Evolutionary conservation across 2,113 vertebrate species (phyloP).

Genomic region (Lagopus leucura): DNA sequence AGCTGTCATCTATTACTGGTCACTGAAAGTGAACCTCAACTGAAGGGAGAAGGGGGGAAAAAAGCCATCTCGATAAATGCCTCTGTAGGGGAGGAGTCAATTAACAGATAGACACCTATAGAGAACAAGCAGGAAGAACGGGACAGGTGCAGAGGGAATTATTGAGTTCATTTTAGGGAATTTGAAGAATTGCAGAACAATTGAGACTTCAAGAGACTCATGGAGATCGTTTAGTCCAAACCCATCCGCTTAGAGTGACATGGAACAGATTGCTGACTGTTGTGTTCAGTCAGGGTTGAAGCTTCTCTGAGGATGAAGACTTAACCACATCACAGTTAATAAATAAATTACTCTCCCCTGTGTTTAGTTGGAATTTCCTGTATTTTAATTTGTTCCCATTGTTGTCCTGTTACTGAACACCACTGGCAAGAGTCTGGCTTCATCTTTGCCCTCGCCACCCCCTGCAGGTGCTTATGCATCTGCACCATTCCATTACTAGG

Average conservation of each 20-base stretch:
- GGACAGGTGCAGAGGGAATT: background rate
- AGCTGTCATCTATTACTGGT: background rate
- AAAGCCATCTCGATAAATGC: background rate
- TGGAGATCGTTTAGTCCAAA: background rate
- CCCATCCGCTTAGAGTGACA: background rate
- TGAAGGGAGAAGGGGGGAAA: background rate
- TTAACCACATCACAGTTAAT: background rate
- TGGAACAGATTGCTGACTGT: accelerated
- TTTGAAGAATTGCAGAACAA: background rate
- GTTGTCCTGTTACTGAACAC: background rate
- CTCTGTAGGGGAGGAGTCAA: background rate
- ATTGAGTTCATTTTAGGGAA: background rate
- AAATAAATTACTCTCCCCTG: background rate
- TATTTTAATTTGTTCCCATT: background rate
- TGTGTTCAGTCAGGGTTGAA: background rate
- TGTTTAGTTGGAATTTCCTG: too few relatives aligned
- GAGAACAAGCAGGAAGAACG: background rate
- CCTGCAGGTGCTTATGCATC: background rate
- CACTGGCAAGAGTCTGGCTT: background rate
- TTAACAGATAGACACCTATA: background rate
- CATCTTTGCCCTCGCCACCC: background rate
- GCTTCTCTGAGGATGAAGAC: background rate
- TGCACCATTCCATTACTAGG: background rate
- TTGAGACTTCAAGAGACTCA: background rate
- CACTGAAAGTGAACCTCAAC: background rate